These are phyloP conservation scores for Tinea trinotella DNA, from an alignment of 2,888 invertebrate species.

Conservation along the genomic window DNA sequence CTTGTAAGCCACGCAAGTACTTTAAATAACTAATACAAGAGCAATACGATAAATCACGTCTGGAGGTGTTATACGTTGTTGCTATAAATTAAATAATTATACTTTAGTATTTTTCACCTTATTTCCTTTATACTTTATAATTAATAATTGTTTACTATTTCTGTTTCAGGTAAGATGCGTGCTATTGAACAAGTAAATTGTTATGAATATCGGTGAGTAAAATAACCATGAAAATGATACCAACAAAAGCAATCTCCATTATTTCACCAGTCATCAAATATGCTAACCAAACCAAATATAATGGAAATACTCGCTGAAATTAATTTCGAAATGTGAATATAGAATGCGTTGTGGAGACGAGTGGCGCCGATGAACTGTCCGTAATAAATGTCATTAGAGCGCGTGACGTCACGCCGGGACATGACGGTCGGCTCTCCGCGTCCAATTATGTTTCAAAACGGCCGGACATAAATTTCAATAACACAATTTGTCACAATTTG, in stretches of 20 bases:
- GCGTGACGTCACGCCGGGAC: slow-evolving; percentile 53
- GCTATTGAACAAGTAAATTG: neutral
- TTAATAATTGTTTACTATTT: slow-evolving; percentile 7
- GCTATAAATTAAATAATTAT: neutral
- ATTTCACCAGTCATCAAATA: slow-evolving; percentile 6
- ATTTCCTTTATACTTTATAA: neutral
- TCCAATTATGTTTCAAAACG: slow-evolving; percentile 64
- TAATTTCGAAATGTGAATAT: slow-evolving; percentile 50
- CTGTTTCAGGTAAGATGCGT: slow-evolving; percentile 21
- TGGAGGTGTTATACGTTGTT: neutral
- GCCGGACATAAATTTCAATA: slow-evolving; percentile 64
- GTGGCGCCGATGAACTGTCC: slow-evolving; percentile 55
- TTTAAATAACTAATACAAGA: slow-evolving; percentile 6
- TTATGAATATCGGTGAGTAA: neutral
- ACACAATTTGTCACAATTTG: slow-evolving; percentile 62
- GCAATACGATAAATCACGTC: slow-evolving; percentile 6
- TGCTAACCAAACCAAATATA: slow-evolving; percentile 12
- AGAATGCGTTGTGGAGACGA: slow-evolving; percentile 40
- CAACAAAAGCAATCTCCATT: neutral
- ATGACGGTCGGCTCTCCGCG: slow-evolving; percentile 50
- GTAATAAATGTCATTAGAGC: slow-evolving; percentile 62
- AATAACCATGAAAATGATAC: neutral
- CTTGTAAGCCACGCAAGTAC: neutral
- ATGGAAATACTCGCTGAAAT: slow-evolving; percentile 35
- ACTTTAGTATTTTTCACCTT: neutral